Conservation (phyloP, 2,888 invertebrate species). For the Meteorus colon region DNA sequence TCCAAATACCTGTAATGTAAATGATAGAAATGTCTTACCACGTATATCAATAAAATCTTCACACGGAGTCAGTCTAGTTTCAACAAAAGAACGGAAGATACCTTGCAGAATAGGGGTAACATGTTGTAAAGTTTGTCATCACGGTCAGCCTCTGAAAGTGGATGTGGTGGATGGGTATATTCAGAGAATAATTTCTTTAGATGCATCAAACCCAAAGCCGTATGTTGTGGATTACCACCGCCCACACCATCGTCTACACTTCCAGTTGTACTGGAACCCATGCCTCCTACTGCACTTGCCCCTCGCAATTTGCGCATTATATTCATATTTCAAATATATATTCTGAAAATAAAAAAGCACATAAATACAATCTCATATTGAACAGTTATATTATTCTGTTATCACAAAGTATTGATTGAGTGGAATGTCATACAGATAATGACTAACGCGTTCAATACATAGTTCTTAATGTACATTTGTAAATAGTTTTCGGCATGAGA, state of each 20-base stretch:
- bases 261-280: conserved; percentile 74
- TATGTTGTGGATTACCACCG: conserved; percentile 81
- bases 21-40: neutral
- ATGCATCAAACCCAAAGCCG: conserved; percentile 95
- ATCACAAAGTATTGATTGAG: neutral
- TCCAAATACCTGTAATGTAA: conserved; percentile 86
- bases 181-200: conserved; percentile 96
- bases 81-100: conserved; percentile 68
- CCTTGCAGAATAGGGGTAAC: conserved; percentile 98
- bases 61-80: no score
- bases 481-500: neutral
- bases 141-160: conserved; percentile 85
- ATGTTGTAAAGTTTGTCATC: conserved; percentile 97
- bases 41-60: no score
- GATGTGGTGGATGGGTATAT: conserved; percentile 91
- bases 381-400: neutral
- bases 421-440: no score
- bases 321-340: conserved; percentile 80
- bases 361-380: neutral
- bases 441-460: neutral
- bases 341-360: conserved; percentile 35
- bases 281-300: conserved; percentile 74
- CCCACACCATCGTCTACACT: conserved; percentile 77
- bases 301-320: conserved; percentile 93
- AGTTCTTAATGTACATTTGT: neutral